phyloP scores from a whole-genome alignment of 2,888 invertebrate genomes.

The Apotomis betuletana region DNA sequence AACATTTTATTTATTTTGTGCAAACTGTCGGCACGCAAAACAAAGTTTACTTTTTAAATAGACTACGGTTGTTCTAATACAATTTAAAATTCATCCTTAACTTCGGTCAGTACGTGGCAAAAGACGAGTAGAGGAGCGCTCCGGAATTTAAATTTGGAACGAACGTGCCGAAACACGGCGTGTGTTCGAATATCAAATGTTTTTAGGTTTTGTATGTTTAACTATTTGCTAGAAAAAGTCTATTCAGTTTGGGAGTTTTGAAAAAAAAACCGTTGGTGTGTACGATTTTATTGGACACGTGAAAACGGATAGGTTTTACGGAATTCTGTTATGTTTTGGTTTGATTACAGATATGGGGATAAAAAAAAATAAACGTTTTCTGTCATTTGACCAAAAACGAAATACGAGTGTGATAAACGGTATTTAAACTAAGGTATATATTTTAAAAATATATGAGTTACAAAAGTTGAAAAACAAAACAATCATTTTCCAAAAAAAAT shows the following conservation, averaged over 20 bases:
- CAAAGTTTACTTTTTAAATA: constrained; percentile 18
- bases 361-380: too few species aligned
- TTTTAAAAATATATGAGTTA: too few species aligned
- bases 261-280: constrained; percentile 15
- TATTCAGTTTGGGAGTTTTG: constrained; percentile 6
- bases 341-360: background rate
- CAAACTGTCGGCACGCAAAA: background rate
- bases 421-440: too few species aligned
- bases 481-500: too few species aligned
- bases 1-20: background rate
- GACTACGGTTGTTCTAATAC: constrained; percentile 36
- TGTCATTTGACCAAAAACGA: too few species aligned
- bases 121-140: constrained; percentile 68
- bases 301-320: background rate
- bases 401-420: too few species aligned
- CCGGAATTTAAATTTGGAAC: constrained; percentile 75
- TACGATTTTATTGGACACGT: constrained; percentile 12
- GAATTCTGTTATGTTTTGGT: background rate
- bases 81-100: constrained; percentile 75
- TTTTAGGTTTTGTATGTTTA: constrained; percentile 51
- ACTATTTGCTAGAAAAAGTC: constrained; percentile 68
- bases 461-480: too few species aligned
- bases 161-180: constrained; percentile 63
- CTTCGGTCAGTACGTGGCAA: constrained; percentile 65
- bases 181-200: constrained; percentile 63